Evolutionary conservation across 2,797 vertebrate species (phyloP).

Genomic region (Morelia viridis): DNA sequence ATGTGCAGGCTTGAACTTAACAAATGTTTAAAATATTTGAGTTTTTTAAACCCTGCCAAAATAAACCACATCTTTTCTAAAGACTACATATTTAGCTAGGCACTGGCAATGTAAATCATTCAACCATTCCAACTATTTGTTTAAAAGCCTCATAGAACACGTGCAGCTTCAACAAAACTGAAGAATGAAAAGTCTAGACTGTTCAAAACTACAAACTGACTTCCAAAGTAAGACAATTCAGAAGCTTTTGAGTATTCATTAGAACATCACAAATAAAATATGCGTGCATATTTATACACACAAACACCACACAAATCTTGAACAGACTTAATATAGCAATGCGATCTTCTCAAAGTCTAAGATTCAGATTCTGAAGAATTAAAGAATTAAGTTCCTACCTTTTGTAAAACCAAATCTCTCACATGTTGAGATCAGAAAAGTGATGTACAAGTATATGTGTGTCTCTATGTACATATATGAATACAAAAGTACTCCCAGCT

Average conservation of each 20-base stretch:
- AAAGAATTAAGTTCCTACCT: too few relatives aligned
- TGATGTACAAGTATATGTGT: neutral
- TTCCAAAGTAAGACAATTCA: slow-evolving; percentile 63
- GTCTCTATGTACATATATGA: neutral
- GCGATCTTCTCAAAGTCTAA: neutral
- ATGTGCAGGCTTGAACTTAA: slow-evolving; percentile 82
- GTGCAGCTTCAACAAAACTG: slow-evolving; percentile 73
- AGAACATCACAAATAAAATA: slow-evolving; percentile 21
- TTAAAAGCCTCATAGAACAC: slow-evolving; percentile 77
- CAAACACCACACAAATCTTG: slow-evolving; percentile 31
- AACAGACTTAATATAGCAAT: neutral
- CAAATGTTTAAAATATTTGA: slow-evolving; percentile 85
- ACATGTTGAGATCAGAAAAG: neutral
- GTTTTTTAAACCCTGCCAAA: slow-evolving; percentile 80
- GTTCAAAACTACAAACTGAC: slow-evolving; percentile 67
- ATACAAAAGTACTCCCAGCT: neutral
- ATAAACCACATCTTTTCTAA: slow-evolving; percentile 81
- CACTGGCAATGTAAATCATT: slow-evolving; percentile 79
- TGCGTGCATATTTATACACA: slow-evolving; percentile 33
- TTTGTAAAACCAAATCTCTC: slow-evolving; percentile 24
- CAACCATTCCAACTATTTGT: slow-evolving; percentile 81
- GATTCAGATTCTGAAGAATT: neutral
- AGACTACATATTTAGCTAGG: slow-evolving; percentile 81
- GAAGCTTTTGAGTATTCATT: slow-evolving; percentile 35
- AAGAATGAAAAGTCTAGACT: slow-evolving; percentile 73